Conservation (phyloP, 2,888 invertebrate genomes). For the Gasteruption jaculator region DNA sequence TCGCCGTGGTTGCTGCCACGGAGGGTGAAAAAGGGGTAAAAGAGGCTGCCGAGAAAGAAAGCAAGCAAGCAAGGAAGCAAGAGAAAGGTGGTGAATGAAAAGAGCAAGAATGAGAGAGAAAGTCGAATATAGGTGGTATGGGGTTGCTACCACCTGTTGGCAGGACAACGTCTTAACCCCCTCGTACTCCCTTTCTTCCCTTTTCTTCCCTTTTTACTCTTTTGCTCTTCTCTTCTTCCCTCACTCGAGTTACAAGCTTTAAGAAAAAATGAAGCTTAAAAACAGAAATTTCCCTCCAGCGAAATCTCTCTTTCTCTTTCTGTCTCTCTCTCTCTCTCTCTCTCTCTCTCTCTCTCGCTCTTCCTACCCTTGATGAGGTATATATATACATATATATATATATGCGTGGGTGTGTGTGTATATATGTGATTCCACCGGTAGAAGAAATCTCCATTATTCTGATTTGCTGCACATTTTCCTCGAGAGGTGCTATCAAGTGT, state of each 20-base stretch:
- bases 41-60: conserved; percentile 16
- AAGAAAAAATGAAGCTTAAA: no score
- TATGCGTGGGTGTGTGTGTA: no score
- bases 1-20: conserved; percentile 46
- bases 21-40: conserved; percentile 37
- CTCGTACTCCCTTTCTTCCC: conserved; percentile 21
- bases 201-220: conserved; percentile 13
- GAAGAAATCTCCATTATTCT: no score
- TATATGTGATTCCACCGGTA: no score
- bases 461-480: no score
- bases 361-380: no score
- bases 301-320: neutral
- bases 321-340: conserved; percentile 19
- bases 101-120: conserved; percentile 16
- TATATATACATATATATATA: no score
- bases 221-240: conserved; percentile 13
- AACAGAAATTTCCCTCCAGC: no score
- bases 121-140: conserved; percentile 29
- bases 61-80: no score
- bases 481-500: no score
- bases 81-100: conserved; percentile 22
- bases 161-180: conserved; percentile 49
- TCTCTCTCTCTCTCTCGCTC: conserved; percentile 15
- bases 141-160: conserved; percentile 51
- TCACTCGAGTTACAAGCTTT: no score